Base-by-base conservation (phyloP, 2,888 invertebrate species). In the Xestia sexstrigata region DNA sequence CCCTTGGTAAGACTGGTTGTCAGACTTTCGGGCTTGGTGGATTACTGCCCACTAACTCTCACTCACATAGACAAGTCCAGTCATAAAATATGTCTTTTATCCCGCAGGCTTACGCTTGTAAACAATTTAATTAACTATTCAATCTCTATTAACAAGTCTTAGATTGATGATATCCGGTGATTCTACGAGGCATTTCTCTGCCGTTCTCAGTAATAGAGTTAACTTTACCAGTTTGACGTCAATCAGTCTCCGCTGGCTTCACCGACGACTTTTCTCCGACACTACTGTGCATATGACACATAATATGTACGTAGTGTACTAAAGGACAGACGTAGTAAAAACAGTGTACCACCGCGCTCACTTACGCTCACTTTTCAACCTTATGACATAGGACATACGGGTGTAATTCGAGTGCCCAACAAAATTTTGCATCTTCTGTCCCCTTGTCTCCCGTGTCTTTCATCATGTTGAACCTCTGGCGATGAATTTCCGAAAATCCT, bases 171-270 rank as follows among this genome's bases (percentile, higher is more conserved):
- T 52, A 52, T 39, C 78, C 70, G 70, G 74, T 70, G 70, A 49
- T 67, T 79, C 83, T 76, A 20, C n/a, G 76, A 84, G 76, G 69
- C 66, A 71, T 84, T 78, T 79, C 78, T 82, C 69, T 65, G 17
- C 1, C 67, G 35, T 78, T 58, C 26, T 13, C 71, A 65, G 23
- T 81, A 75, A 82, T 75, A 82, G 55, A 74, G 68, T 81, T 55
- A 49, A 71, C 77, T 63, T 52, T 63, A 79, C 79, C 35, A 83
- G 86, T 84, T 86, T 79, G 71, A 74, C 68, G 83, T 74, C 70
- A 42, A 73, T 72, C 78, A 26, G 69, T 84, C 81, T 79, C 63
- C 68, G 69, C 52, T 65, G 63, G n/a, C 65, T 79, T 45, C 49
- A 72, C 65, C 26, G 55, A 75, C 78, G 49, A 52, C 82, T 78